phyloP scores from a whole-genome alignment of 2,113 vertebrate genomes.

The Camelus bactrianus region DNA sequence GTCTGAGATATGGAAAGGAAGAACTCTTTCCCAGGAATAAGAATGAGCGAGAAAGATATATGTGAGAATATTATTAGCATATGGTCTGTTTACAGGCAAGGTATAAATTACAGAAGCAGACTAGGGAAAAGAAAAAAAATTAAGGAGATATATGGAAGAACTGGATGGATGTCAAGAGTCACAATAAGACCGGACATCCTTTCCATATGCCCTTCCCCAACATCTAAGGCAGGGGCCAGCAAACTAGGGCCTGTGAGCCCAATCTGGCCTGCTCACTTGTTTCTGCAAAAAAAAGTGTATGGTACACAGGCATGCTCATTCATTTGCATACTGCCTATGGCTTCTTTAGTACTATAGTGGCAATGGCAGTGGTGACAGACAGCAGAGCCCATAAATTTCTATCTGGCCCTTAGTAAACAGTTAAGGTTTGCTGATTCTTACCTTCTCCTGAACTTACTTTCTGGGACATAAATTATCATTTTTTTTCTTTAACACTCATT shows the following conservation, averaged over 20 bases:
- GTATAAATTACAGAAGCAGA: neutral
- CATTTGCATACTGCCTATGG: neutral
- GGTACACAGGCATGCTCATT: neutral
- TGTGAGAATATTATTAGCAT: neutral
- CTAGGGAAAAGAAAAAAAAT: neutral
- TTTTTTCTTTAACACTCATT: conserved; percentile 34
- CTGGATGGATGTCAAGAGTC: neutral
- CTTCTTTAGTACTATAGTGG: neutral
- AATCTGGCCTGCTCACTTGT: neutral
- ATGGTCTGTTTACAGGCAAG: neutral
- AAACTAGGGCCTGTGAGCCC: neutral
- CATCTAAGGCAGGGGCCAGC: neutral
- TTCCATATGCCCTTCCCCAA: neutral
- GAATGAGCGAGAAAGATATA: neutral
- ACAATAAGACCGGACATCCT: neutral
- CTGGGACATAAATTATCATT: neutral
- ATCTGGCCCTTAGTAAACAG: neutral
- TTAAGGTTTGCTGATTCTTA: neutral
- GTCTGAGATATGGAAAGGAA: conserved; percentile 14
- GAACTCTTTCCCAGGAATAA: conserved; percentile 9
- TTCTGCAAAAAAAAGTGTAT: neutral
- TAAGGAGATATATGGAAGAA: neutral
- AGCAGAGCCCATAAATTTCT: neutral
- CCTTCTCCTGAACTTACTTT: neutral
- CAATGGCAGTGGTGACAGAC: neutral